A percentile compares a stretch with the other conserved stretches of the same genome.
Evolutionary conservation across 2,888 invertebrate species (phyloP).

Genomic region (Petrophora chlorosata): DNA sequence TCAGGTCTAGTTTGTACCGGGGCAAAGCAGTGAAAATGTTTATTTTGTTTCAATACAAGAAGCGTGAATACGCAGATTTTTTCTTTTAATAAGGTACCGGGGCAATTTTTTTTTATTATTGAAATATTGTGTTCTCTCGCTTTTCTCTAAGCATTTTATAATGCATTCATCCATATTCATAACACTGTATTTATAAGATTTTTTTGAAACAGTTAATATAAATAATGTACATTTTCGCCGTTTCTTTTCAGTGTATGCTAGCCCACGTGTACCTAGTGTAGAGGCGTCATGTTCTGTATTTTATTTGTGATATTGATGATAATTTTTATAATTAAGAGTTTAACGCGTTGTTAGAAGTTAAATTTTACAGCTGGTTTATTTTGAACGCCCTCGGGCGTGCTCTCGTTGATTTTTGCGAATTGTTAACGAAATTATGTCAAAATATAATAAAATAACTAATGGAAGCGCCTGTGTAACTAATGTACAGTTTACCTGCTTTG

Average conservation of each 20-base stretch:
- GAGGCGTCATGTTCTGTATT: constrained; percentile 61
- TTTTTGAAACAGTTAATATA: too few relatives aligned
- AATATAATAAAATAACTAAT: constrained; percentile 19
- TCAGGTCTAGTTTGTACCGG: constrained; percentile 19
- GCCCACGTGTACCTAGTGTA: constrained; percentile 36
- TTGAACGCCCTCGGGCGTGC: constrained; percentile 18
- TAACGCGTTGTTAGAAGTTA: constrained; percentile 73
- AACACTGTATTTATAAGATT: neutral
- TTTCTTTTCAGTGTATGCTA: constrained; percentile 22
- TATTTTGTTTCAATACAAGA: too few relatives aligned
- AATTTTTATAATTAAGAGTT: constrained; percentile 80
- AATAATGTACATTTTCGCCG: too few relatives aligned
- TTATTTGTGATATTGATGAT: constrained; percentile 81
- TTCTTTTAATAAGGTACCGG: too few relatives aligned
- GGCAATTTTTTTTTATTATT: too few relatives aligned
- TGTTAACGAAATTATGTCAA: constrained; percentile 17
- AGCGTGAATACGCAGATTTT: too few relatives aligned
- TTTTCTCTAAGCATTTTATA: too few relatives aligned
- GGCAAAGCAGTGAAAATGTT: too few relatives aligned
- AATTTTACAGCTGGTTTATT: constrained; percentile 73
- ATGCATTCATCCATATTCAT: too few relatives aligned
- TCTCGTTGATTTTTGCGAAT: constrained; percentile 29
- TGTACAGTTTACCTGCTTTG: constrained; percentile 25
- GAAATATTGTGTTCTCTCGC: too few relatives aligned
- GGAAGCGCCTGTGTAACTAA: constrained; percentile 19